A percentile compares a stretch with the other conserved stretches of the same genome.
Conservation (phyloP, 1,140 invertebrate species). For the Medauroidea extradentata region DNA sequence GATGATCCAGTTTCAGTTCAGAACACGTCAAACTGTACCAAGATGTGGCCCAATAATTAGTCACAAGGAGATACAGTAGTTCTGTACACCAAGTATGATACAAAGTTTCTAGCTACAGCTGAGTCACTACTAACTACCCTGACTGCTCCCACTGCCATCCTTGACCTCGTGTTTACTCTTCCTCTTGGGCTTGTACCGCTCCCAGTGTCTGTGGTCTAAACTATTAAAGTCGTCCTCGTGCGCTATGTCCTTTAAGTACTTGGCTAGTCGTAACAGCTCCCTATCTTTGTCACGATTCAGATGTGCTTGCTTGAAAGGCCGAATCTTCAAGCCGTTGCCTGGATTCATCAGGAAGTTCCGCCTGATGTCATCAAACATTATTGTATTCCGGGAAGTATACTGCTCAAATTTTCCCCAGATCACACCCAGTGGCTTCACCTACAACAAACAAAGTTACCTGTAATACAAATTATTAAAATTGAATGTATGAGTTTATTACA, state of each 20-base stretch:
- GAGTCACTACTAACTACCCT: too few species aligned
- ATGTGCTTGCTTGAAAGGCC: conserved; percentile 86
- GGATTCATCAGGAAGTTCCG: conserved; percentile 98
- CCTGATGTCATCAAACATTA: conserved; percentile 98
- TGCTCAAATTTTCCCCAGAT: conserved; percentile 95
- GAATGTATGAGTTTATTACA: too few species aligned
- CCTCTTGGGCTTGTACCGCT: conserved; percentile 62
- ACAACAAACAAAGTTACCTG: conserved; percentile 34
- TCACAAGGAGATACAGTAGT: too few species aligned
- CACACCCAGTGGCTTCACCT: conserved; percentile 93
- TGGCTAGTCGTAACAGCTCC: conserved; percentile 77
- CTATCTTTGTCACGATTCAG: conserved; percentile 77
- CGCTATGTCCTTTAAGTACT: conserved; percentile 84
- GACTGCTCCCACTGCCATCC: not conserved
- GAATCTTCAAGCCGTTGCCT: conserved; percentile 85
- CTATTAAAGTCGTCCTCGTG: conserved; percentile 74
- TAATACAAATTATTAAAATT: too few species aligned
- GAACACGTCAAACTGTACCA: too few species aligned
- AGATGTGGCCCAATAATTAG: too few species aligned
- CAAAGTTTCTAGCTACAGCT: too few species aligned
- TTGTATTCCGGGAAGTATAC: conserved; percentile 81
- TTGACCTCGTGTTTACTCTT: not conserved
- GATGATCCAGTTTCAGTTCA: too few species aligned
- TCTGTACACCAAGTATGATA: too few species aligned
- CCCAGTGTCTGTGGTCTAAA: conserved; percentile 90